Base-by-base conservation (phyloP, 37 sponge, comb jelly and placozoan genomes). In the Petrosia ficiformis region DNA sequence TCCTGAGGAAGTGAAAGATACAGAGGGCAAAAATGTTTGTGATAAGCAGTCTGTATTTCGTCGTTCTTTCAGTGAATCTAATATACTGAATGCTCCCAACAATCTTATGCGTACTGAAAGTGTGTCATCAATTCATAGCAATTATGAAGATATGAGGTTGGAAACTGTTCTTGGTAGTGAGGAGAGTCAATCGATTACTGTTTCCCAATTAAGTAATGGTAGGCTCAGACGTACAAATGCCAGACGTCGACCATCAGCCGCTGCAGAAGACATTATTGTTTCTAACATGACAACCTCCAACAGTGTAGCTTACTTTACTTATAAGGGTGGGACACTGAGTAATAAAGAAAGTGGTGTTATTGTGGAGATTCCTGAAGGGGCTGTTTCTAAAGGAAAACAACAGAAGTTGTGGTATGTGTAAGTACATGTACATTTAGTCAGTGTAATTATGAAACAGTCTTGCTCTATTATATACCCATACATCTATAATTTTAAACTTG, bases 331-430 rank as follows among this genome's bases (percentile, higher is more conserved):
- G 2, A 21, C 35, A 3, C 72, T 89, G 37, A 83, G 69, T 24
- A 83, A 63, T 39, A 54, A 31, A 0, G 76, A 42, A 19, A 83
- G 84, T 71, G 84, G 76, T 6, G 71, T 89, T 10, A 37, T 70
- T 21, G 64, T 89, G n/a, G 90, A 89, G 43, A 57, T 89, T 25
- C 90, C 90, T 0, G 60, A 75, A 29, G 80, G 70, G 42, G 90
- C 84, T 16, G 70, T 89, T 10, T 54, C 80, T 8, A 74, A 43
- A 22, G 84, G 80, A 19, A 75, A 44, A 26, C 69, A 32, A 19
- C 90, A 89, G 60, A 80, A 71, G 72, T 19, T 89, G 14, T 89
- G 90, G 90, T 61, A n/a, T 26, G 54, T n/a, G n/a, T n/a, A n/a
- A n/a, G n/a, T n/a, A n/a, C n/a, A n/a, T n/a, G n/a, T n/a, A n/a